Evolutionary conservation across 2,113 vertebrate species (phyloP), one percentile per base, ranked within the genome.

Genomic region (Tragelaphus scriptus): DNA sequence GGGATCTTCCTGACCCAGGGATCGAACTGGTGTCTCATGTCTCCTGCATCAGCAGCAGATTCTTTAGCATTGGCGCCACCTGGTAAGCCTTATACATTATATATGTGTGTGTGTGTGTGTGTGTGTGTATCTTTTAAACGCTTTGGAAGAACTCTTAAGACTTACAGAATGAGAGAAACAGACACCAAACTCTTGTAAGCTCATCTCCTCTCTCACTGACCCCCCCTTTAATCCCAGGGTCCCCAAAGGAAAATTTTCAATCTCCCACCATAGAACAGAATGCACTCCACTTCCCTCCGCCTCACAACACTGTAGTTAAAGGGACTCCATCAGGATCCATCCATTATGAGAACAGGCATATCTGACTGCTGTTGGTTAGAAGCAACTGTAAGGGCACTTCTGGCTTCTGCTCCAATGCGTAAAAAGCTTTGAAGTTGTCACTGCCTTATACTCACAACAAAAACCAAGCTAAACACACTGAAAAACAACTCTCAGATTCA

Each of bases 101-200:
- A 23, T 36, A 21, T 36, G 0, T 59, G 0, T 58, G 1, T 25
- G 1, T 25, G 49, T 49, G 49, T 49, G 49, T 49, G 3, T 58
- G 3, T 58, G 2, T 59, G 0, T 68, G 0, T 77, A 4, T 53
- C 14, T 17, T 7, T 55, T 75, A 90, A 71, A 79, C 85, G 88
- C 84, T 85, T 77, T n/a, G 51, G 94, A 51, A 68, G 68, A 89
- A 90, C 53, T 47, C 93, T 90, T 94, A 75, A 71, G 90, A 63
- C 9, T 51, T 44, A 77, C 14, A 28, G 36, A 79, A 95, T 63
- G 59, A 90, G 56, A n/a, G 58, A 81, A 65, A 55, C 1, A 65
- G 58, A 88, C 25, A 61, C 23, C 58, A 17, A 30, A 36, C 49
- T 65, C 58, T 14, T 49, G 51, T 56, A 26, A 87, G 21, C 71